Conservation (phyloP, 2,797 vertebrate species). For the Trichosurus vulpecula region DNA sequence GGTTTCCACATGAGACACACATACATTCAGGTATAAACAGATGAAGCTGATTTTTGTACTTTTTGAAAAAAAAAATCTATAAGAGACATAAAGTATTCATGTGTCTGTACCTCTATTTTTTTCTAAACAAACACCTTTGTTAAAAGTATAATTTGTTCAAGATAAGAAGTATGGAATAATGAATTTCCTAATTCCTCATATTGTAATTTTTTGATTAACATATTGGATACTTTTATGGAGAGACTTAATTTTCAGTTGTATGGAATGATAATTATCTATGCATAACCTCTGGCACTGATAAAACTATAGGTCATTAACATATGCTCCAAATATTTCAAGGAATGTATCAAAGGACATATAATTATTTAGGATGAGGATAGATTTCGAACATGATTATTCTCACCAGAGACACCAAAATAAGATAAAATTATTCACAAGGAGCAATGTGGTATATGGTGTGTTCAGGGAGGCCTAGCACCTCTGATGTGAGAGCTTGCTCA, state of each 20-base stretch:
- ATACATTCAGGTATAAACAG: neutral
- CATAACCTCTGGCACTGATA: neutral
- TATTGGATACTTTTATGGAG: neutral
- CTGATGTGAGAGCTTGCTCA: neutral
- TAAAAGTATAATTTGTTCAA: no score
- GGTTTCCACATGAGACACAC: rapidly evolving
- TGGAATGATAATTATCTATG: neutral
- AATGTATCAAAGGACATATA: neutral
- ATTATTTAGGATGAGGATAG: no score
- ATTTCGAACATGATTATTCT: neutral
- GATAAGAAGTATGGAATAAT: no score
- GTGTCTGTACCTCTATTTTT: neutral
- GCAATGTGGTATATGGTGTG: neutral
- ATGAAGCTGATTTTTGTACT: neutral
- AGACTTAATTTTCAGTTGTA: neutral
- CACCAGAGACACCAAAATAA: neutral
- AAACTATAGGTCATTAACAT: neutral
- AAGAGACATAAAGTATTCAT: neutral
- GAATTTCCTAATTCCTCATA: neutral
- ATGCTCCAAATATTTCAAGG: neutral
- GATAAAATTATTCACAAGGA: neutral
- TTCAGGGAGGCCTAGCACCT: neutral
- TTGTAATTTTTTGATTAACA: neutral
- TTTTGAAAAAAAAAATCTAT: neutral
- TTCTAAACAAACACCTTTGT: neutral